Conservation (phyloP, 2,113 vertebrate species). For the Todiramphus chloris region DNA sequence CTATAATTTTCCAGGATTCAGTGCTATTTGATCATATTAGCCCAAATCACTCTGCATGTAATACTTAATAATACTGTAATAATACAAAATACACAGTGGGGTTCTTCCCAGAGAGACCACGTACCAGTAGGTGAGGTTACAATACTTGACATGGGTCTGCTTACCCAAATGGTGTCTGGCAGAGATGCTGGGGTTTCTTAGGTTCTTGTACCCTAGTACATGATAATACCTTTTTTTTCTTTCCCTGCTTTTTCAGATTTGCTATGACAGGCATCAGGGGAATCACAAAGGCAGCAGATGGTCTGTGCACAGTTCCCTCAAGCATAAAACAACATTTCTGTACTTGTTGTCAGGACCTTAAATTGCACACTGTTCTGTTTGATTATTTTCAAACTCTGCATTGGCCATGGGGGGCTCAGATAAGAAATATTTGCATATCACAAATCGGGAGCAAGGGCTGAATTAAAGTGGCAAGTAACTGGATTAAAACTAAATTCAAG, state of each 20-base stretch:
- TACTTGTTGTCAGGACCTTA: conserved; percentile 67
- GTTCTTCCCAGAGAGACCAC: neutral
- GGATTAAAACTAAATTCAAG: conserved; percentile 42
- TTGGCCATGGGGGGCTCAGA: conserved; percentile 43
- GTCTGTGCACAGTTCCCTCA: conserved; percentile 63
- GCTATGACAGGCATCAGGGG: conserved; percentile 64
- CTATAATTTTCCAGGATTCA: neutral
- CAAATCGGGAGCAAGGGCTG: conserved; percentile 1
- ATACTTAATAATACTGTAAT: neutral
- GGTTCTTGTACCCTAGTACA: neutral
- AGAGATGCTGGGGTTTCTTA: neutral
- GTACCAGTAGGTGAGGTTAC: neutral
- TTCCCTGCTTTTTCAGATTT: neutral
- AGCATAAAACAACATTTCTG: conserved; percentile 71
- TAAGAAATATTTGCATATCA: conserved; percentile 58
- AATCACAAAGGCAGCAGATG: conserved; percentile 69
- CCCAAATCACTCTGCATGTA: neutral
- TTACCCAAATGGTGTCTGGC: neutral
- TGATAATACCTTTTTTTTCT: neutral
- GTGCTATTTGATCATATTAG: neutral
- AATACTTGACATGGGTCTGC: neutral
- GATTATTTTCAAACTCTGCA: conserved; percentile 68
- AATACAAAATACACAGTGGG: neutral
- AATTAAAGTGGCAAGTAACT: conserved; percentile 56
- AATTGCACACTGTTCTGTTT: conserved; percentile 62